phyloP scores from a whole-genome alignment of 2,888 invertebrate species.

The Archips crataeganus region DNA sequence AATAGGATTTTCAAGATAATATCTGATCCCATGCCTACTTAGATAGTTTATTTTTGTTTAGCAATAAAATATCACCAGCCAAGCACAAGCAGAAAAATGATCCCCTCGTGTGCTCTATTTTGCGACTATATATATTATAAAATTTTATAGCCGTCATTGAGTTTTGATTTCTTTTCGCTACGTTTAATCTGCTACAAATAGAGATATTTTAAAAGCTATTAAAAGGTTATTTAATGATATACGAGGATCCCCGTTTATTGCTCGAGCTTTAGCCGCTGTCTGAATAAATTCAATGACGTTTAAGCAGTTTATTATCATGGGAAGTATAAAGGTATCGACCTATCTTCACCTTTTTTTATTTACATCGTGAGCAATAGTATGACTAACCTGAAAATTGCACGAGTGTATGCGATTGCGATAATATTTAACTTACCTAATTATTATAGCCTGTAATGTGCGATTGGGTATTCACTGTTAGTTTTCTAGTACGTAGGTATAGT shows the following conservation, averaged over 20 bases:
- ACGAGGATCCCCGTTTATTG: constrained; percentile 31
- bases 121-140: constrained; percentile 23
- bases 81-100: constrained; percentile 14
- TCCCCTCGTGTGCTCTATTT: constrained; percentile 28
- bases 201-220: constrained; percentile 42
- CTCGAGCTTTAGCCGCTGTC: constrained; percentile 25
- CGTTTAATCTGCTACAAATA: constrained; percentile 42
- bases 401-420: no score
- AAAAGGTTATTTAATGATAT: constrained; percentile 38
- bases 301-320: constrained; percentile 34
- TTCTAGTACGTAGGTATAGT: no score
- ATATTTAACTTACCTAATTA: no score
- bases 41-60: not conserved
- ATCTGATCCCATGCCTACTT: not conserved
- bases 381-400: no score
- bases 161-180: constrained; percentile 40
- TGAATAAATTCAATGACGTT: constrained; percentile 32
- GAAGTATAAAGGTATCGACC: constrained; percentile 19
- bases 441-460: no score
- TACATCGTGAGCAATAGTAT: not conserved
- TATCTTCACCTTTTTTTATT: not conserved
- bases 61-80: not conserved
- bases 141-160: constrained; percentile 32
- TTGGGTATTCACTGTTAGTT: no score
- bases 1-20: not conserved